Evolutionary conservation across 2,113 vertebrate genomes (phyloP), one percentile per base, ranked within the genome.

Genomic region (Gopherus flavomarginatus): DNA sequence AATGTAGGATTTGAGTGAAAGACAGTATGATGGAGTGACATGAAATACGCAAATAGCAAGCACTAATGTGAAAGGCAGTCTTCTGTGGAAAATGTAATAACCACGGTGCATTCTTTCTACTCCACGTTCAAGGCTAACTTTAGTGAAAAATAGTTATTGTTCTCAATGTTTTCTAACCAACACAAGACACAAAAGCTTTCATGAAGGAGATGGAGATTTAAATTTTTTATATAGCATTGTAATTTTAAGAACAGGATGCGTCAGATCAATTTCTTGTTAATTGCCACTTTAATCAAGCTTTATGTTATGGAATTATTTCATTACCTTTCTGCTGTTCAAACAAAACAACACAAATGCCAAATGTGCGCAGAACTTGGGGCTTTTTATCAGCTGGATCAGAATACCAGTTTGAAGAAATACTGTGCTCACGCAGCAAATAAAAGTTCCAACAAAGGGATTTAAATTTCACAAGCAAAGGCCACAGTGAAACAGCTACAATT

Each of bases 1-100:
- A 98, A 97, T 97, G 97, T n/a, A 96, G 97, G 92, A 7, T 97
- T 94, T 95, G 97, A 97, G 92, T 97, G 97, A 98, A 96, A 97
- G 97, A 47, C 96, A 96, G 91, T 26, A 31, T 97, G 97, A 98
- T 97, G 96, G 98, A 98, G 93, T 87, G 95, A 93, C 95, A 90
- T 50, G 78, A 96, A 97, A 96, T 87, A 83, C 44, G 19, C 96
- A 98, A 92, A 93, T 96, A 93, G 96, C 93, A 94, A 96, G 90
- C 88, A 44, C 94, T 97, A 93, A 96, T 95, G 95, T 80, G 92
- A 90, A 94, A 98, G 86, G 95, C 97, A 97, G 89, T 88, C 96
- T 97, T 96, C 95, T 97, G 96, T 94, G 95, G 91, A 93, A 98
- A 98, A 95, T 88, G 77, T 77, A 94, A 97, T 78, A 96, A 90